A percentile compares a stretch with the other conserved stretches of the same genome.
These are phyloP conservation scores for Actinemys pallida DNA, from an alignment of 2,113 vertebrate species.

Conservation along the genomic window DNA sequence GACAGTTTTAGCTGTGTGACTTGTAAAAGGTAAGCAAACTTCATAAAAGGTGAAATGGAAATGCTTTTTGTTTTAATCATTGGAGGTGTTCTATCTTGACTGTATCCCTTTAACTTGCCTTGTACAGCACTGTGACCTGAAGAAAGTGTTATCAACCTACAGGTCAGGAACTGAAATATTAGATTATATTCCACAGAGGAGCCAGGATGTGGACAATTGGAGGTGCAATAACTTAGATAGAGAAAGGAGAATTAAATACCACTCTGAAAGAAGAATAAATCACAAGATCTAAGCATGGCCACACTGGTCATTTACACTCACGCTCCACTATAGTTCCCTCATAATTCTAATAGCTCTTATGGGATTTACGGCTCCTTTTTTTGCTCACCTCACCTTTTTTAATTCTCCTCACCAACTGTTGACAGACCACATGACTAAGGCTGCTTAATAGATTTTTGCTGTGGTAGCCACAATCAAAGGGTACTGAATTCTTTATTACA, in stretches of 20 bases:
- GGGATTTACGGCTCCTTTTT: background rate
- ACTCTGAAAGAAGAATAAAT: background rate
- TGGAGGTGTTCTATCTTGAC: background rate
- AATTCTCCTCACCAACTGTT: background rate
- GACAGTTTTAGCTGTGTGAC: background rate
- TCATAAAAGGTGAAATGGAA: background rate
- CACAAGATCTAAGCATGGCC: background rate
- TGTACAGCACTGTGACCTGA: background rate
- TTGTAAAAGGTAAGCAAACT: background rate
- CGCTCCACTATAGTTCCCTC: background rate
- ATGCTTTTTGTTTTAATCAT: background rate
- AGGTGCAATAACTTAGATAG: background rate
- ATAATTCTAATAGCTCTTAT: background rate
- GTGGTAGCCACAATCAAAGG: background rate
- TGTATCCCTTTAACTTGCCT: background rate
- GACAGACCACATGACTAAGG: background rate
- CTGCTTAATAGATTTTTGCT: background rate
- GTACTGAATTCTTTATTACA: accelerated
- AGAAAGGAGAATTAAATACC: background rate
- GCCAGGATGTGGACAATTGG: background rate
- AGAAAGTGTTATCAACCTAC: background rate
- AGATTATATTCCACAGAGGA: background rate
- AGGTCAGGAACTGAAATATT: background rate
- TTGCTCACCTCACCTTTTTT: accelerated
- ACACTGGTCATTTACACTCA: background rate